phyloP scores from a whole-genome alignment of 2,888 invertebrate genomes.

The Xestobium rufovillosum region DNA sequence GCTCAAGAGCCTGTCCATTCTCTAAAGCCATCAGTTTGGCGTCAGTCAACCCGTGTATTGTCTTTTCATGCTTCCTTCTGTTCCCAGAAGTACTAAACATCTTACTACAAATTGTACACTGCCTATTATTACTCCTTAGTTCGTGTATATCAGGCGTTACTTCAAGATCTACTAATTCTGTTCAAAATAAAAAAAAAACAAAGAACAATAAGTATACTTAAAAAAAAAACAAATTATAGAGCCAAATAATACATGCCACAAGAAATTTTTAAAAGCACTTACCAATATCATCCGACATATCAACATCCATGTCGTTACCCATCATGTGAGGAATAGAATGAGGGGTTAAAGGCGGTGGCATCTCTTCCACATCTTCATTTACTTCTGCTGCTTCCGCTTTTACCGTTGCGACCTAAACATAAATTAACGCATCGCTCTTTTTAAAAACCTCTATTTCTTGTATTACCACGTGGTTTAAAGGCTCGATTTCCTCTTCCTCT shows the following conservation, averaged over 20 bases:
- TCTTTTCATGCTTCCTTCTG: slow-evolving; percentile 34
- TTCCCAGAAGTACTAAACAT: slow-evolving; percentile 32
- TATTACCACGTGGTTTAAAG: slow-evolving; percentile 4
- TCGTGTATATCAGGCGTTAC: no score
- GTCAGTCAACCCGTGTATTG: slow-evolving; percentile 21
- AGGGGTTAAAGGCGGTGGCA: slow-evolving; percentile 1
- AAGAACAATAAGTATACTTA: slow-evolving; percentile 1
- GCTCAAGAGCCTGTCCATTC: no score
- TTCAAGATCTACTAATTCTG: not conserved
- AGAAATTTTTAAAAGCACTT: no score
- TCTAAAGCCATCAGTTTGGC: no score
- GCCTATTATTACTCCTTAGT: slow-evolving; percentile 19
- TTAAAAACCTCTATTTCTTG: no score
- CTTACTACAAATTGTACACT: slow-evolving; percentile 34
- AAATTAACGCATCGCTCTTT: no score
- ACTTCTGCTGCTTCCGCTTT: not conserved
- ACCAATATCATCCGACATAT: not conserved
- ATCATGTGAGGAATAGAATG: no score
- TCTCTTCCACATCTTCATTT: not conserved
- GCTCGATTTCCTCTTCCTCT: no score
- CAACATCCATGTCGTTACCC: not conserved
- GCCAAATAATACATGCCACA: no score
- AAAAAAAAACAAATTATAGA: no score
- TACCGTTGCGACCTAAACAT: no score
- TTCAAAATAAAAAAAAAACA: not conserved